Evolutionary conservation across 2,113 vertebrate genomes (phyloP).

Genomic region (Proteles cristata): DNA sequence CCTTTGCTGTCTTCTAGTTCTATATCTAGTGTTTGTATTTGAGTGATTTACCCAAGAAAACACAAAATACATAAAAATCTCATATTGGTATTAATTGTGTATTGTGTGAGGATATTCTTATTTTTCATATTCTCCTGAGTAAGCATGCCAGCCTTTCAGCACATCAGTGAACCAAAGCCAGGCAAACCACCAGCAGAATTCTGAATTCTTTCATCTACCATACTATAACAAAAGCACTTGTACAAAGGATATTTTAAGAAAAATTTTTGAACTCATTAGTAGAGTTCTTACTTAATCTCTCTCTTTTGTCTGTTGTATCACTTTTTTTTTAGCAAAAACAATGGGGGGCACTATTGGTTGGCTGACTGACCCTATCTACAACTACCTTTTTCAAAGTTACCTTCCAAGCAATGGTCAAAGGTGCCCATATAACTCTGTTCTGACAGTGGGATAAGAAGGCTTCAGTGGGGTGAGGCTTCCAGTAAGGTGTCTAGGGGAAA

Average conservation of each 20-base stretch:
- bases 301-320: background rate
- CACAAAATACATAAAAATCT: background rate
- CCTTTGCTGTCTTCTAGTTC: background rate
- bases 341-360: background rate
- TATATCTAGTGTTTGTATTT: background rate
- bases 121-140: background rate
- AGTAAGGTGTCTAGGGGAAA: background rate
- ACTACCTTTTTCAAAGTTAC: background rate
- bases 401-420: background rate
- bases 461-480: background rate
- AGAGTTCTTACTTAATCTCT: background rate
- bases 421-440: background rate
- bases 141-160: background rate
- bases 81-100: background rate
- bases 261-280: background rate
- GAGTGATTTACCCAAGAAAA: background rate
- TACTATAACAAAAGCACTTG: background rate
- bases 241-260: background rate
- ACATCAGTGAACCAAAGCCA: background rate
- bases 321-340: background rate
- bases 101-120: background rate
- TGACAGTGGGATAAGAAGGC: background rate
- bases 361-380: background rate
- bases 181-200: background rate
- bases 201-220: background rate